A percentile compares a stretch with the other conserved stretches of the same genome.
These are phyloP conservation scores for Ectropis grisescens DNA, from an alignment of 1,140 invertebrate genomes.

Conservation along the genomic window DNA sequence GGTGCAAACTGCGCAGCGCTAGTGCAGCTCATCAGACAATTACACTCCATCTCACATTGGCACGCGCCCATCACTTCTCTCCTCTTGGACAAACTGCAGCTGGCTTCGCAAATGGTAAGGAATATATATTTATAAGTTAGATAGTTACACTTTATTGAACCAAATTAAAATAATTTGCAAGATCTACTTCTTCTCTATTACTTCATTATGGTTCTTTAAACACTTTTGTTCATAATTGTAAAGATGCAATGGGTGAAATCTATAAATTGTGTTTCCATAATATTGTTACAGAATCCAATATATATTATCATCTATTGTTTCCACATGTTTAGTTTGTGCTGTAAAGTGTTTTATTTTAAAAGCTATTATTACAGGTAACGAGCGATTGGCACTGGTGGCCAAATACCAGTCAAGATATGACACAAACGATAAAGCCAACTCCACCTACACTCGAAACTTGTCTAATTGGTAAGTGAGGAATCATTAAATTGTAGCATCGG, in stretches of 20 bases:
- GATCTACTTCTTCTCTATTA: no score
- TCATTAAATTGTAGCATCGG: neutral
- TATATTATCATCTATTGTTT: no score
- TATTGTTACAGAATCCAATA: no score
- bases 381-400: conserved; percentile 62
- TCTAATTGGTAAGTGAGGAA: conserved; percentile 60
- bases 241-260: no score
- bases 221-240: no score
- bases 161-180: no score
- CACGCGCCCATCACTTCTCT: conserved; percentile 38
- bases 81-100: conserved; percentile 44
- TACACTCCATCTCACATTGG: conserved; percentile 49
- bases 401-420: conserved; percentile 50
- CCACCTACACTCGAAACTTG: conserved; percentile 46
- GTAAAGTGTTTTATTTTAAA: no score
- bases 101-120: conserved; percentile 49
- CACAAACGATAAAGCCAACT: conserved; percentile 41
- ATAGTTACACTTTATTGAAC: no score
- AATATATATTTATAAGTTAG: no score
- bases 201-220: no score
- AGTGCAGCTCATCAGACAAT: conserved; percentile 33
- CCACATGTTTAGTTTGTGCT: no score
- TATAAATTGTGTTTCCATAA: no score
- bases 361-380: conserved; percentile 38
- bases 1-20: conserved; percentile 43